phyloP scores from a whole-genome alignment of 2,797 vertebrate species.

The Nasua narica region DNA sequence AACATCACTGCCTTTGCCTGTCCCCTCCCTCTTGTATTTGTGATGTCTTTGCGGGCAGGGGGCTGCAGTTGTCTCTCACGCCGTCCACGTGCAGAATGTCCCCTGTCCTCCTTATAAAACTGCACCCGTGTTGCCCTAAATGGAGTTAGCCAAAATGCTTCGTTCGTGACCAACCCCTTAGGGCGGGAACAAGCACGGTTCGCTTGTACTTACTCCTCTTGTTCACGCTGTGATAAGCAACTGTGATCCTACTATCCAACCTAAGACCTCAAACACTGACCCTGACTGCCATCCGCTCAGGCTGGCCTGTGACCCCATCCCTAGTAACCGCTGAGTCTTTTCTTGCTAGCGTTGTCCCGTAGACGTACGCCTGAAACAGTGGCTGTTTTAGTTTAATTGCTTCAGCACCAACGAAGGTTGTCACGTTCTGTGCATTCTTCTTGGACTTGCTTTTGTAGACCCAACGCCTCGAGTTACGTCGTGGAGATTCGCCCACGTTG shows the following conservation, averaged over 20 bases:
- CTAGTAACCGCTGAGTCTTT: neutral
- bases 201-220: neutral
- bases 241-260: neutral
- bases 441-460: neutral
- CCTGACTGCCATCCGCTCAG: neutral
- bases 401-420: neutral
- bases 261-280: neutral
- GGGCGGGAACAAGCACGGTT: neutral
- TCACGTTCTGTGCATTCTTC: fast-evolving
- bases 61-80: neutral
- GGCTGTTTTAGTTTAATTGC: neutral
- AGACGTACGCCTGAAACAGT: neutral
- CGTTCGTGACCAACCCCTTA: neutral
- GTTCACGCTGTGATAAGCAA: neutral
- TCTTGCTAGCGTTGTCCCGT: neutral
- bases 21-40: neutral
- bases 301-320: neutral
- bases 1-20: neutral
- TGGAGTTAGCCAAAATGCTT: neutral
- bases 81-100: neutral
- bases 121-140: too few relatives aligned
- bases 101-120: neutral
- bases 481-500: neutral
- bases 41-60: neutral
- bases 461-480: fast-evolving